Conservation (phyloP, 2,797 vertebrate genomes). For the Enteromius anoplus region DNA sequence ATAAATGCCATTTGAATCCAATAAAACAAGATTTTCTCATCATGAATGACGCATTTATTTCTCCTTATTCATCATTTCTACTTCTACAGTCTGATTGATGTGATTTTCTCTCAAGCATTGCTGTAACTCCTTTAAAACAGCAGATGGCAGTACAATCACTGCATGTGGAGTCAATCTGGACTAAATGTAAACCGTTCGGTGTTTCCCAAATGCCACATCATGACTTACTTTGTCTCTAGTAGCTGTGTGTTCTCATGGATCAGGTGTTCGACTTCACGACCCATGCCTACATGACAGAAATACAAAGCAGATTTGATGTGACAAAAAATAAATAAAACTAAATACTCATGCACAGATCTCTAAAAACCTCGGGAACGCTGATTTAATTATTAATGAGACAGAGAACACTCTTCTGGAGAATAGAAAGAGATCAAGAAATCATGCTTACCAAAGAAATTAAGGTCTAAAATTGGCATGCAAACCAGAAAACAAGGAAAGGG, state of each 20-base stretch:
- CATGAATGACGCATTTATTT: no score
- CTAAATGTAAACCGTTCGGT: neutral
- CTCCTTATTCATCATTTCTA: no score
- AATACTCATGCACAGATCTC: neutral
- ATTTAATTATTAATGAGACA: neutral
- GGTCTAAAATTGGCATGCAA: conserved; percentile 83
- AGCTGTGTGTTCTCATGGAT: conserved; percentile 96
- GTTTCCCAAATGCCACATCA: neutral
- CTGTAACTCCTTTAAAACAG: conserved; percentile 1
- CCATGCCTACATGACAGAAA: conserved; percentile 85
- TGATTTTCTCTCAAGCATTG: neutral
- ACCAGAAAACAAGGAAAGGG: conserved; percentile 68
- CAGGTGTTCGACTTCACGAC: conserved; percentile 96
- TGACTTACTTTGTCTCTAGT: conserved; percentile 93
- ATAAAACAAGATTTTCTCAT: neutral
- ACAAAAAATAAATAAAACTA: no score
- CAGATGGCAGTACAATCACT: conserved; percentile 49
- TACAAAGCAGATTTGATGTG: neutral
- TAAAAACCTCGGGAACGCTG: neutral
- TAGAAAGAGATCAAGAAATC: conserved; percentile 11
- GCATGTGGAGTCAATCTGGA: neutral
- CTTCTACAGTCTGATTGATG: neutral
- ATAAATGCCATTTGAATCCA: neutral
- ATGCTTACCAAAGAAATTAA: conserved; percentile 90
- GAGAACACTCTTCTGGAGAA: conserved; percentile 32